A percentile compares a stretch with the other conserved stretches of the same genome.
Conservation (phyloP, 2,797 vertebrate genomes). For the Lutjanus campechanus region DNA sequence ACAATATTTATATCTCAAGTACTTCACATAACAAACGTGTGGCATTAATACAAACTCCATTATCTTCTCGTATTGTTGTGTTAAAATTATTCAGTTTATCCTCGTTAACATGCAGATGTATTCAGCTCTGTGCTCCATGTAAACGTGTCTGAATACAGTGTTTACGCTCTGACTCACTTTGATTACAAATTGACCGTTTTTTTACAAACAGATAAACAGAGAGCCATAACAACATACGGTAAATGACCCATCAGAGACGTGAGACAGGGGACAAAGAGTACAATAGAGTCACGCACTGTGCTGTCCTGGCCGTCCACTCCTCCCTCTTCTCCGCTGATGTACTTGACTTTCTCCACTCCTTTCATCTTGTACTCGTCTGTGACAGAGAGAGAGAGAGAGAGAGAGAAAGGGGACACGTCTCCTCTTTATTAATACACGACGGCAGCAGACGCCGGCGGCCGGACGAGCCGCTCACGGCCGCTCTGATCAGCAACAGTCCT, state of each 20-base stretch:
- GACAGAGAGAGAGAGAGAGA: conserved; percentile 56
- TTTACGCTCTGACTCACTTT: not conserved
- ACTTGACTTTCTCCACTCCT: conserved; percentile 97
- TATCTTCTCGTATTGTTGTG: not conserved
- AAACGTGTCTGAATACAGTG: not conserved
- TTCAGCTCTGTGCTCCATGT: not conserved
- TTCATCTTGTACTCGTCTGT: conserved; percentile 98
- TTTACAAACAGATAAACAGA: not conserved
- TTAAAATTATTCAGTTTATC: not conserved
- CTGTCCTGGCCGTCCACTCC: conserved; percentile 94
- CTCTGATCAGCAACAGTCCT: conserved; percentile 44
- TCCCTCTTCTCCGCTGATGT: conserved; percentile 94
- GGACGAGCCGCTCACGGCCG: conserved; percentile 31
- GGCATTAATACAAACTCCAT: not conserved
- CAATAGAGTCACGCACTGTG: conserved; percentile 86
- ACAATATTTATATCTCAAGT: not conserved
- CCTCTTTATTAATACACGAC: conserved; percentile 48
- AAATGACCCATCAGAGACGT: not conserved
- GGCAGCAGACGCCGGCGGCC: conserved; percentile 26
- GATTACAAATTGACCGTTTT: not conserved
- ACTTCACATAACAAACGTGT: not conserved
- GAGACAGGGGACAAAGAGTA: not conserved
- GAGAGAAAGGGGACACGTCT: conserved; percentile 43
- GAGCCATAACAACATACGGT: too few species aligned
- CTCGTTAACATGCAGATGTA: conserved; percentile 17